Base-by-base conservation (phyloP, 2,888 invertebrate species). In the Yponomeuta evonymella region DNA sequence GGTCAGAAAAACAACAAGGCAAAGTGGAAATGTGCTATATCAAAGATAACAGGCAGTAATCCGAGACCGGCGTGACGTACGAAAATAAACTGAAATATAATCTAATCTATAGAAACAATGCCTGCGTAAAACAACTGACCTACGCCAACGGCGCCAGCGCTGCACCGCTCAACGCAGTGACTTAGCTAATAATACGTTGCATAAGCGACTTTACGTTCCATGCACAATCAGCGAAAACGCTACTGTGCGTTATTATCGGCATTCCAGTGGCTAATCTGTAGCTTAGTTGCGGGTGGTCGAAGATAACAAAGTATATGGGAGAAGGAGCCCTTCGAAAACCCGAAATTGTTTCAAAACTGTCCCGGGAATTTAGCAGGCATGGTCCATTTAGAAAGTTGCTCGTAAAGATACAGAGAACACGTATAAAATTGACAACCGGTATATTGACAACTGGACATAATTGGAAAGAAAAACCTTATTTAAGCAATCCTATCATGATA, bases 61-160 rank as follows among this genome's bases (percentile, higher is more conserved):
- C 43, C 43, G 43, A 48, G n/a, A 11, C 43, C 5, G 9, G 33
- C 29, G 33, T 65, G 48, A 8, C n/a, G 48, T 48, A 23, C 29
- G 30, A 48, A 6, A 51, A 51, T n/a, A 68, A 68, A 48, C 29
- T 68, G n/a, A 51, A n/a, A 67, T 11, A 15, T 51, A 30, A 68
- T 68, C 68, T 68, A 48, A 68, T 68, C 68, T 68, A 68, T 58
- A 9, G 2, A 68, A 48, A 23, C 8, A 43, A 43, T 67, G 67
- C 12, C 23, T 43, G 15, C 9, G 48, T 67, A 48, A 48, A 67
- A 43, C 33, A 23, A 67, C 68, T 68, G 68, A 68, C 68, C 68
- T 68, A 68, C 48, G 68, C 29, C 68, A 68, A 68, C 51, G 48
- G 67, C 43, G 43, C 8, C 51, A 8, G 68, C 29, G 29, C 23